Base-by-base conservation (phyloP, 2,888 invertebrate genomes). In the Pomacea canaliculata region DNA sequence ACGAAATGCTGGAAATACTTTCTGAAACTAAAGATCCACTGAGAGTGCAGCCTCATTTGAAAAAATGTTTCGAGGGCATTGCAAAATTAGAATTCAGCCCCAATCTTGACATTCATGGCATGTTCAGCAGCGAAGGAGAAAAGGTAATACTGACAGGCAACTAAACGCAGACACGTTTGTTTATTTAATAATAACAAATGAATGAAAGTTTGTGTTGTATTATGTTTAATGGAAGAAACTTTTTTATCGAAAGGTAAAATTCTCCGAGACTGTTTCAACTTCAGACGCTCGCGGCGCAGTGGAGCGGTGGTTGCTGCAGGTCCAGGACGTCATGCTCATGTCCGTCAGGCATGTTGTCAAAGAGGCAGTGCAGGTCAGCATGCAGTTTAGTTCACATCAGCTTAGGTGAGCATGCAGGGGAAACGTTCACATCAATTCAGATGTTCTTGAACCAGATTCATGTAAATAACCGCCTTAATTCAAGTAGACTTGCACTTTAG, bases 21-120 rank as follows among this genome's bases (percentile, higher is more conserved):
- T 91, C 91, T 0, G 91, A 91, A 82, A 91, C 91, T 8, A 91
- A 91, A 80, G 91, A 91, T 81, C 91, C 91, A 10, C 80, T 85
- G n/a, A 85, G 91, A 74, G 91, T 91, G 19, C 91, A 91, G 84
- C 91, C 91, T n/a, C 91, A 91, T 82, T 83, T 91, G 78, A 91
- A 91, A 83, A 91, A 91, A 78, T 91, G 91, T 81, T 91, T 91
- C 83, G 91, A 91, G 91, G 98, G 97, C 10, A 97, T 98, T 80
- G 95, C 96, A 19, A 94, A 94, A 79, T 91, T 98, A 60, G 93
- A 93, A n/a, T 98, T 98, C 89, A 96, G 96, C 37, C 94, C 94
- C 70, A 95, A 96, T 19, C 91, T 97, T 88, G 96, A 97, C 78
- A 96, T 98, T 0, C 94, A 94, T 0, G 94, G 94, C 80, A 97